Base-by-base conservation (phyloP, 2,797 vertebrate species). In the Babyrousa celebensis region DNA sequence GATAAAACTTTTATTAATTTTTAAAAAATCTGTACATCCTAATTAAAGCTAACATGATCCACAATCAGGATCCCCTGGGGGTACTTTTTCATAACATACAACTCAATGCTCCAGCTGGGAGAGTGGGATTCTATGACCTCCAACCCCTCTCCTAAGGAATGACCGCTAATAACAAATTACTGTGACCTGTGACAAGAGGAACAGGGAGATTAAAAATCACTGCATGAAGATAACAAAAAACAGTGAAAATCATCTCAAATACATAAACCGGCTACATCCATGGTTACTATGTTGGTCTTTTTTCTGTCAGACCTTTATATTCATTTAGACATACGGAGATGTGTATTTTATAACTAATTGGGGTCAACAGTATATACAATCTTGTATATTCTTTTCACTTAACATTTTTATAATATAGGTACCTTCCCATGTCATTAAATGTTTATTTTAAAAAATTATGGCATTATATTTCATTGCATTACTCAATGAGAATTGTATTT, bases 331-430 rank as follows among this genome's bases (percentile, higher is more conserved):
- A 65, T 43, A 85, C 0, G 9, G 9, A 74, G n/a, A 29, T 7
- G 5, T 56, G 8, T n/a, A 68, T 88, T 87, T 94, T 88, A 80
- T 56, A 77, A 11, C 16, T n/a, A 60, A 56, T 3, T 79, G 60
- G 32, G 16, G 16, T 74, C 56, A 32, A 60, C 62, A 6, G 1
- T 17, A 79, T n/a, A 52, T 10, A 15, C 6, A 54, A 4, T 43
- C 84, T 40, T 94, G 18, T 52, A 58, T 62, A 40, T 77, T 74
- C 54, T 89, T 90, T 92, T 90, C 29, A 94, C 16, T 56, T 91
- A 94, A n/a, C 10, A 79, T 67, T 96, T 92, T 94, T 85, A 93
- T 84, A 83, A 48, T 12, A 70, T 3, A 12, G 25, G 1, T 54
- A 62, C 68, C 85, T 89, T 86, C 20, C 70, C 20, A 96, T 36